phyloP scores from a whole-genome alignment of 2,113 vertebrate genomes.

The Mesembrinibis cayennensis region DNA sequence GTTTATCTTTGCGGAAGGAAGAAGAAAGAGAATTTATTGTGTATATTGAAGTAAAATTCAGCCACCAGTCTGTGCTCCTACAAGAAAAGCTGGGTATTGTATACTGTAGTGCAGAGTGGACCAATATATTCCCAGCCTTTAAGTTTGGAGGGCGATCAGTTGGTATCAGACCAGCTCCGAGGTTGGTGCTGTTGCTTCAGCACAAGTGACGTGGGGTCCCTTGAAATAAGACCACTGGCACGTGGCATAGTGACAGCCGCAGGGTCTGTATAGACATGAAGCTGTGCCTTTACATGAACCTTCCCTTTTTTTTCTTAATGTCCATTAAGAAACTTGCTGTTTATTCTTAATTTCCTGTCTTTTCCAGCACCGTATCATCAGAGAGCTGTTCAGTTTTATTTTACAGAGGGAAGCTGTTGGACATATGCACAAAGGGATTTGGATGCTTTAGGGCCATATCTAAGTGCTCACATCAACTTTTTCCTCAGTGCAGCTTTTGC shows the following conservation, averaged over 20 bases:
- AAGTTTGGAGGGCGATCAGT: accelerated
- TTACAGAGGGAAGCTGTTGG: neutral
- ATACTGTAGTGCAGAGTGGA: neutral
- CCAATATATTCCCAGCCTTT: neutral
- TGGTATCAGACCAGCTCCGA: neutral
- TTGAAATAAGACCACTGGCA: neutral
- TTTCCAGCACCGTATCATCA: neutral
- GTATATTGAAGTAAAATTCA: neutral
- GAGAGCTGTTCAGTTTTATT: neutral
- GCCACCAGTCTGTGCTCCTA: too few species aligned
- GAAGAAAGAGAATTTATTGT: neutral
- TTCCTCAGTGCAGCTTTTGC: neutral
- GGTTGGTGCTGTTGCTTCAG: neutral
- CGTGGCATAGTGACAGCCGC: neutral
- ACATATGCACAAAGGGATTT: neutral
- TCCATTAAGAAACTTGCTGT: neutral
- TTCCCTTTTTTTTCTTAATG: neutral
- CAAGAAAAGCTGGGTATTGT: neutral
- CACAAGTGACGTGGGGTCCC: neutral
- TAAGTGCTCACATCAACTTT: neutral
- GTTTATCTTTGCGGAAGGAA: neutral
- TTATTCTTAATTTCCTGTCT: neutral
- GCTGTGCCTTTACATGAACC: neutral
- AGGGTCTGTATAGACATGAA: neutral
- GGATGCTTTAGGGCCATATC: neutral